These are phyloP conservation scores for Gambusia yucatana DNA, from an alignment of 2,797 vertebrate species.

Conservation along the genomic window DNA sequence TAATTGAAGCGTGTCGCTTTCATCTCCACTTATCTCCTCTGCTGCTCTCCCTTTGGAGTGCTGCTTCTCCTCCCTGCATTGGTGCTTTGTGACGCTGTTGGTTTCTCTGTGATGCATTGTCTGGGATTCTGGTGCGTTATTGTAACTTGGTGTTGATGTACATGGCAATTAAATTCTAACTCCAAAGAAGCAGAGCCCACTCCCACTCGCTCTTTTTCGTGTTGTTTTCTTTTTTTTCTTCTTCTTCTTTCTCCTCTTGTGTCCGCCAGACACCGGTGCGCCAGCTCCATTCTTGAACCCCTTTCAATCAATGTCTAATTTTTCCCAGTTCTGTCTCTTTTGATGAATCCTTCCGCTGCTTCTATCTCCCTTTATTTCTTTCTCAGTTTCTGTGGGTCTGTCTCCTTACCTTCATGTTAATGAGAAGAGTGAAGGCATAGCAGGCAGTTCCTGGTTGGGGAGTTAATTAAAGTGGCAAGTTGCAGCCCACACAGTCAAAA, in stretches of 20 bases:
- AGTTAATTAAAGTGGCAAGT: slow-evolving; percentile 86
- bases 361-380: slow-evolving; percentile 42
- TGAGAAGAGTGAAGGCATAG: slow-evolving; percentile 73
- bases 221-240: background rate
- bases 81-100: slow-evolving; percentile 67
- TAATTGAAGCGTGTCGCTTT: slow-evolving; percentile 75
- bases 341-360: slow-evolving; percentile 46
- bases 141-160: slow-evolving; percentile 67
- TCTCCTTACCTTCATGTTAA: slow-evolving; percentile 70
- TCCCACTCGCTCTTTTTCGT: background rate
- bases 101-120: slow-evolving; percentile 75
- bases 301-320: slow-evolving; percentile 67
- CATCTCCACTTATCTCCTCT: slow-evolving; percentile 75
- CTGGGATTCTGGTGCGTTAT: slow-evolving; percentile 63
- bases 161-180: slow-evolving; percentile 77
- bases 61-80: slow-evolving; percentile 56
- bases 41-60: slow-evolving; percentile 60
- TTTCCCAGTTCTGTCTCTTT: slow-evolving; percentile 40
- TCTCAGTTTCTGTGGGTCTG: slow-evolving; percentile 20
- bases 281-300: slow-evolving; percentile 39
- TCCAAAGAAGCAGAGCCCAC: slow-evolving; percentile 59
- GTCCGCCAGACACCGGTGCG: slow-evolving; percentile 14
- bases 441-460: slow-evolving; percentile 75
- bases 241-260: background rate
- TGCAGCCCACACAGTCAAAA: slow-evolving; percentile 82